Percentiles rank a stretch among this genome's conserved stretches.
Conservation (phyloP, 2,888 invertebrate genomes). For the Phyllotreta striolata region DNA sequence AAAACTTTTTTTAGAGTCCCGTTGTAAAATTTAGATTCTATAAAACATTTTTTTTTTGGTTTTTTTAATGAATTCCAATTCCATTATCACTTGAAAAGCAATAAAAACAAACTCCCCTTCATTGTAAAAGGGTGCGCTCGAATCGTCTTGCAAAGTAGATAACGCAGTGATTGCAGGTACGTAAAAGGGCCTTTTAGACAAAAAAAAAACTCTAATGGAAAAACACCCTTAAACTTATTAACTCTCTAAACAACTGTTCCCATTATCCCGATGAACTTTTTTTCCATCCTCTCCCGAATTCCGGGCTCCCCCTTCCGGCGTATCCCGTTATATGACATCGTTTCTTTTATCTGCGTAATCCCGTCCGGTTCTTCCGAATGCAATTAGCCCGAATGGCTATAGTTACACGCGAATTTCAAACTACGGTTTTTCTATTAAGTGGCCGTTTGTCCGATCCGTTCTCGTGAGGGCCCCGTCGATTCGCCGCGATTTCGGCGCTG, state of each 20-base stretch:
- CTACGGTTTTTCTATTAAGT: conserved; percentile 54
- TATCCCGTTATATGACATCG: conserved; percentile 31
- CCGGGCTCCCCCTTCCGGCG: background rate
- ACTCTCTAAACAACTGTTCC: conserved; percentile 11
- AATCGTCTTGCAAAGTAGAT: no score
- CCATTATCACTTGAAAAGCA: no score
- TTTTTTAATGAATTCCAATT: no score
- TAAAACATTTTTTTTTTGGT: no score
- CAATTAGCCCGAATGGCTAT: conserved; percentile 55
- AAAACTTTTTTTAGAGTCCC: no score
- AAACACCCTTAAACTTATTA: conserved; percentile 15
- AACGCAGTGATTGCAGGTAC: no score
- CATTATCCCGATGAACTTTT: conserved; percentile 9
- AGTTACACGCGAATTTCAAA: conserved; percentile 56
- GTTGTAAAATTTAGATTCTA: no score
- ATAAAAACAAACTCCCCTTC: no score
- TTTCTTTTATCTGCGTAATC: conserved; percentile 42
- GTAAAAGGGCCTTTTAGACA: no score
- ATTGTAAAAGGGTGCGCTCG: no score
- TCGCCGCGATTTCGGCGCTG: conserved; percentile 28
- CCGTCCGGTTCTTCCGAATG: conserved; percentile 50
- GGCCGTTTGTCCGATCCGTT: conserved; percentile 41
- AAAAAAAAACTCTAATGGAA: conserved; percentile 1
- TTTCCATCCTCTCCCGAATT: conserved; percentile 1
- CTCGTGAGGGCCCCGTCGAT: conserved; percentile 34